A percentile compares a stretch with the other conserved stretches of the same genome.
These are phyloP conservation scores for Coendou prehensilis DNA, from an alignment of 2,797 vertebrate species.

Conservation along the genomic window DNA sequence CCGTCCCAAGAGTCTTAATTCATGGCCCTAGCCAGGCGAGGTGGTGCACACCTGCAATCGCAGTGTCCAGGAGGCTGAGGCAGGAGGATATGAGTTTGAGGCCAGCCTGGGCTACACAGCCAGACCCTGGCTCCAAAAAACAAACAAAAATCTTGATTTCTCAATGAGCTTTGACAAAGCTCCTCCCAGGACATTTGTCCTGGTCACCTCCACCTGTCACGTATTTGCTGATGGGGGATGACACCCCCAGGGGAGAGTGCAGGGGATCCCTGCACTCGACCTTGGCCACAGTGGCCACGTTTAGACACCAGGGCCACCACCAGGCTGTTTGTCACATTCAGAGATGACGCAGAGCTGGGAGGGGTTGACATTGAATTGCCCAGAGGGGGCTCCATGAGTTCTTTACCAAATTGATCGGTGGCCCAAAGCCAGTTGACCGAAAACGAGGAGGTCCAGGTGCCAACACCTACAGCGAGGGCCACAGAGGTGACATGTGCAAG, in stretches of 20 bases:
- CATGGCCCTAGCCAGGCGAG: neutral
- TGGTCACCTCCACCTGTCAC: neutral
- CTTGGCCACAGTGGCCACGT: neutral
- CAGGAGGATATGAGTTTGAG: neutral
- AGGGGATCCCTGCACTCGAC: neutral
- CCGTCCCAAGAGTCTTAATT: neutral
- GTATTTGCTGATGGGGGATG: neutral
- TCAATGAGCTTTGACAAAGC: neutral
- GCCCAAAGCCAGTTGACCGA: neutral
- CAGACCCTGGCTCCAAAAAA: neutral
- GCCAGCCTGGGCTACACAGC: neutral
- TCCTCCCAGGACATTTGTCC: neutral
- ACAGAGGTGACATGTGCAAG: too few relatives aligned
- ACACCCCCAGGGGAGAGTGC: neutral
- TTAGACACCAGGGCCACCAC: neutral
- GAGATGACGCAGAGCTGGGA: slow-evolving; percentile 4
- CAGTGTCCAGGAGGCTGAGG: neutral
- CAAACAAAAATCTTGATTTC: neutral
- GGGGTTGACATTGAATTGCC: accelerated
- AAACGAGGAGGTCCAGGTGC: too few relatives aligned
- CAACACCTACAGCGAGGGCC: neutral
- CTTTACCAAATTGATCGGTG: neutral
- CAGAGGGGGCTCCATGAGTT: neutral
- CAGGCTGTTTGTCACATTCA: neutral
- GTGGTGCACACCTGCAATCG: neutral